Evolutionary conservation across 2,888 invertebrate species (phyloP).

Genomic region (Athrips mouffetella): DNA sequence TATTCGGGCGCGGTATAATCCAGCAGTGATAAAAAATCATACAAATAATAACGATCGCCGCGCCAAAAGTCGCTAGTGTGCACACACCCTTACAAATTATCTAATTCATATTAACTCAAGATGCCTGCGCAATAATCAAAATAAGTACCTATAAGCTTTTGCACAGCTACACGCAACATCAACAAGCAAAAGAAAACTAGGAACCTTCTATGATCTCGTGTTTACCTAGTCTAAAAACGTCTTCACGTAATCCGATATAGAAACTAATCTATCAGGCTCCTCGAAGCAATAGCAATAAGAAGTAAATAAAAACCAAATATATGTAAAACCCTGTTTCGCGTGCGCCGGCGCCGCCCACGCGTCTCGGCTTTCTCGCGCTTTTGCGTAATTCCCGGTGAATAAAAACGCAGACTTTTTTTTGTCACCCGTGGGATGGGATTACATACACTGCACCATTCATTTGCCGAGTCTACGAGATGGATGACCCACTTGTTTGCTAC

Average conservation of each 20-base stretch:
- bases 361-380: conserved; percentile 15
- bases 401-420: conserved; percentile 10
- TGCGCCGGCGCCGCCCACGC: conserved; percentile 15
- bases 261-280: neutral
- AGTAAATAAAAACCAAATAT: conserved; percentile 1
- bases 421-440: conserved; percentile 17
- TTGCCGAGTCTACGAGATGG: neutral
- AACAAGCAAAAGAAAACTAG: too few relatives aligned
- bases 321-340: conserved; percentile 11
- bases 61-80: too few relatives aligned
- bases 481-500: conserved; percentile 5
- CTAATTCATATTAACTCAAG: too few relatives aligned
- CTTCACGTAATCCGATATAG: neutral
- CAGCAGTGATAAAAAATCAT: too few relatives aligned
- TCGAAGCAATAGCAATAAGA: conserved; percentile 4
- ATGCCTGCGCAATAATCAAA: too few relatives aligned
- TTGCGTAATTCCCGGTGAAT: conserved; percentile 18
- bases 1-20: too few relatives aligned
- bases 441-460: conserved; percentile 1
- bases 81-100: too few relatives aligned
- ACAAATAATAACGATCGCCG: too few relatives aligned
- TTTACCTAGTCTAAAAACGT: too few relatives aligned
- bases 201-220: too few relatives aligned
- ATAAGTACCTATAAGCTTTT: too few relatives aligned
- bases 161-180: too few relatives aligned